Evolutionary conservation across 2,113 vertebrate genomes (phyloP), one percentile per base, ranked within the genome.

Genomic region (Lucifuga dentata): DNA sequence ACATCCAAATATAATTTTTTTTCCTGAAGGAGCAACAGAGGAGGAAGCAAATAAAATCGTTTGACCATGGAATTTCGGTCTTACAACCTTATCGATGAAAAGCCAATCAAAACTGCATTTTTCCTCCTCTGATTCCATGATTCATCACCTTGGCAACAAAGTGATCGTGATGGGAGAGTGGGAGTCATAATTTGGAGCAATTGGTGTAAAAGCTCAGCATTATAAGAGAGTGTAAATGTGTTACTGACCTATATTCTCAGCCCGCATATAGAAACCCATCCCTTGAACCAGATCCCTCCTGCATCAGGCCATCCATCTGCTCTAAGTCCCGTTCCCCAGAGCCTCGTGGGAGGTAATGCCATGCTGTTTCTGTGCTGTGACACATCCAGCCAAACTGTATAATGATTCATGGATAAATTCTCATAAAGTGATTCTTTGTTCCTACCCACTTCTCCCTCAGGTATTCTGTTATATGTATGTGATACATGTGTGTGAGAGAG

Each of bases 231-330:
- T 60, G 73, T 78, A 85, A 89, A 89, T 81, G 70, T 88, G 75
- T 79, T 80, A 80, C 73, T 86, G 88, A 88, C 90, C 86, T 80
- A 88, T 84, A 86, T 90, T 81, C 46, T 55, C 59, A 55, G 59
- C 76, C 78, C 16, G 52, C 62, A 78, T 84, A 86, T 81, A 88
- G 73, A 85, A 83, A 81, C 19, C 67, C 57, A 67, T 86, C 64
- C 70, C 21, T 53, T 81, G 69, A 84, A 88, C 76, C 74, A 76
- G 78, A 85, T 84, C 89, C 68, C 63, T 79, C 51, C 64, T 80
- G 75, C 55, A 85, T 83, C 78, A 46, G 72, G 57, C 51, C 63
- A 81, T 86, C 84, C 78, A 89, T 87, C 84, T 86, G 80, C 78
- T 69, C 38, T 63, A 67, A 74, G 76, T 73, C 76, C 69, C 26